phyloP scores from a whole-genome alignment of 2,888 invertebrate genomes.

The Nezara viridula region DNA sequence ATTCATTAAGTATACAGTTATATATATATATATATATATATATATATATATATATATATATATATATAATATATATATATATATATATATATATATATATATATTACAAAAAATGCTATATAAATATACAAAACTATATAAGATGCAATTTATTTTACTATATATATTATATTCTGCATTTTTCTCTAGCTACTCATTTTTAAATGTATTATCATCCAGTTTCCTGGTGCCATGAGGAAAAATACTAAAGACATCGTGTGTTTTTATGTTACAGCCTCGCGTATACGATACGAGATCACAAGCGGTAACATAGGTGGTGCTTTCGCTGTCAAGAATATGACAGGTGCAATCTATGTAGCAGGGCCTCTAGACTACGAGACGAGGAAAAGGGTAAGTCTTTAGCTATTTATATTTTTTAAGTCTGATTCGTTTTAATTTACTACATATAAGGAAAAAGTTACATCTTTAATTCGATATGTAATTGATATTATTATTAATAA shows the following conservation, averaged over 20 bases:
- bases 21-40: no score
- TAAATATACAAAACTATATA: no score
- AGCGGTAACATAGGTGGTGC: constrained; percentile 99
- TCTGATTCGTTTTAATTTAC: background rate
- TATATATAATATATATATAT: no score
- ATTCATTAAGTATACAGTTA: no score
- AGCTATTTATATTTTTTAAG: background rate
- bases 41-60: no score
- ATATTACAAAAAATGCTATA: no score
- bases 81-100: no score
- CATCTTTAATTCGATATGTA: background rate
- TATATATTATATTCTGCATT: background rate
- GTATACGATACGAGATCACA: constrained; percentile 99
- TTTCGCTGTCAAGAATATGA: constrained; percentile 98
- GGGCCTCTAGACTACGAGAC: constrained; percentile 97
- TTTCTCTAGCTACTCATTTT: background rate
- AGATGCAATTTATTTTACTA: background rate
- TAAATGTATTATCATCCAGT: background rate
- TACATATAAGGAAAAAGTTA: background rate
- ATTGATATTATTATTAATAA: background rate
- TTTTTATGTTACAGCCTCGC: constrained; percentile 80
- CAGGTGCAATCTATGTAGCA: constrained; percentile 97
- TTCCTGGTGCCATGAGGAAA: background rate
- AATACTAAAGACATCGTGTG: background rate
- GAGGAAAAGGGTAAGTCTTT: constrained; percentile 89